phyloP scores from a whole-genome alignment of 64 coral and sea anemone genomes.

The Astreopora myriophthalma region DNA sequence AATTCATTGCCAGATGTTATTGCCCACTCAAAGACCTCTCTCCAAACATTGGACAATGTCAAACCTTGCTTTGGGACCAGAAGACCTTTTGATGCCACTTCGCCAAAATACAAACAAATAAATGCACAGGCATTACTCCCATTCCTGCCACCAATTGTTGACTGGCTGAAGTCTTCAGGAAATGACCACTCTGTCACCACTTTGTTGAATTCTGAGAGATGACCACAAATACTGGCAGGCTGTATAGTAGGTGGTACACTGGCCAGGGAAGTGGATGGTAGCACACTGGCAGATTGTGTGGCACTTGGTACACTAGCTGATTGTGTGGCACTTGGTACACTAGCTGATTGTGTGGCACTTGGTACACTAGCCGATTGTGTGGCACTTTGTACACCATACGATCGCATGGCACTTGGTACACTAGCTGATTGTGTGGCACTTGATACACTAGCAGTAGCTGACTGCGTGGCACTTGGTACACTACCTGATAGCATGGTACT shows the following conservation, averaged over 20 bases:
- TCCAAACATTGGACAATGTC: not conserved
- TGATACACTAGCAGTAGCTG: not conserved
- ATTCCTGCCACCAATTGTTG: slow-evolving; percentile 17
- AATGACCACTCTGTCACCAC: not conserved
- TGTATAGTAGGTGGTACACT: not conserved
- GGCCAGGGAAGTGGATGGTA: not conserved
- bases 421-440: not conserved
- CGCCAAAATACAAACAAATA: not conserved
- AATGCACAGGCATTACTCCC: slow-evolving; percentile 1
- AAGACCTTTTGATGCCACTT: not conserved
- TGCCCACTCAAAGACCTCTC: not conserved
- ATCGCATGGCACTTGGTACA: no score
- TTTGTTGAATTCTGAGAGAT: not conserved
- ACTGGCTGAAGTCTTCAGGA: slow-evolving; percentile 20
- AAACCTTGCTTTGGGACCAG: not conserved
- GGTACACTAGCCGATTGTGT: not conserved
- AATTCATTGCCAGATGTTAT: not conserved
- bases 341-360: not conserved
- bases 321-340: not conserved
- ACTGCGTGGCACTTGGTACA: not conserved
- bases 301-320: not conserved
- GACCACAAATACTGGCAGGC: not conserved
- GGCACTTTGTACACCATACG: not conserved
- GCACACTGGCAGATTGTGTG: not conserved
- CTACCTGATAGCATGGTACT: not conserved